Evolutionary conservation across 2,797 vertebrate genomes (phyloP), one percentile per base, ranked within the genome.

Genomic region (Taeniopygia guttata): DNA sequence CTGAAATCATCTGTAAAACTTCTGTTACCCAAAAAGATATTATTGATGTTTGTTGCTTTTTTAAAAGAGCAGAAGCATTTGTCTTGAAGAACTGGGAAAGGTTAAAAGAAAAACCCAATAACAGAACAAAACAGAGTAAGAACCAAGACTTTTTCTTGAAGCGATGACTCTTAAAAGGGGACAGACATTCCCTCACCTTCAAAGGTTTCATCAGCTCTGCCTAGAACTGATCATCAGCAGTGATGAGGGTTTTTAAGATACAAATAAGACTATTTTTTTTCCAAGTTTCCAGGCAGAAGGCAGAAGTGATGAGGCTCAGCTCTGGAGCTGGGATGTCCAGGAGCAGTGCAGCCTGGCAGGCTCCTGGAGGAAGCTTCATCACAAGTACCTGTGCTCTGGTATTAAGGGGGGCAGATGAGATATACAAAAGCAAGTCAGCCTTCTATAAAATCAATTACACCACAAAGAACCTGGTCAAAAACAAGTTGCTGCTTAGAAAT

Each of bases 151-250:
- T 63, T 51, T 75, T 80, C 62, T 80, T 69, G 51, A 87, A 93
- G 68, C 49, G 60, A 38, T 42, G 54, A 76, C 34, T 87, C 84
- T 78, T 59, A 58, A 87, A 77, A 86, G 66, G 17, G 40, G 68
- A 54, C 36, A 75, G 66, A 69, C 76, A 88, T 91, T 85, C 73
- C 73, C 81, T 38, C 72, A 68, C 85, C 79, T 91, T 87, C 91
- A 94, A 75, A 91, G 56, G 38, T 78, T 93, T 94, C 75, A 94
- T 83, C 70, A 66, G 51, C 43, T 90, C 68, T 92, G 64, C 73
- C 88, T 36, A 78, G 66, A 91, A 70, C 42, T 38, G 75, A 87
- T 91, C 64, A 74, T 43, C 68, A 56, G 42, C 49, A 75, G 60
- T 3, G 30, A 85, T 46, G 32, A 84, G 54, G 34, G 6, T 4